These are phyloP conservation scores for Pangasius krempfi DNA, from an alignment of 2,797 vertebrate species.

Conservation along the genomic window DNA sequence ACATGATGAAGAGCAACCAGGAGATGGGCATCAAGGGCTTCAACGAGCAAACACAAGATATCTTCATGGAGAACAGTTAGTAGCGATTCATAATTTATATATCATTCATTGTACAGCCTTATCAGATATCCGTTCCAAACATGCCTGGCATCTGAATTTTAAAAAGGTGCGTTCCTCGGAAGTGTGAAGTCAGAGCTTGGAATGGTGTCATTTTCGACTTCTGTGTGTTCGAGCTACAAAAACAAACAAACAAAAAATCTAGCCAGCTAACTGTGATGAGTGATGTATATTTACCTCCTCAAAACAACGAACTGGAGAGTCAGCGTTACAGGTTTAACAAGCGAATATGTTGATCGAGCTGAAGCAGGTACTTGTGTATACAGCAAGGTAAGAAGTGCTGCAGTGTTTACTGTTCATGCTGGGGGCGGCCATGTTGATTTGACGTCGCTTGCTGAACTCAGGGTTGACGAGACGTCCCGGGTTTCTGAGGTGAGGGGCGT, in stretches of 20 bases:
- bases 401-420: too few species aligned
- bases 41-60: constrained; percentile 69
- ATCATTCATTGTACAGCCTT: not conserved
- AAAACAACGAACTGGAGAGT: too few species aligned
- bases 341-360: too few species aligned
- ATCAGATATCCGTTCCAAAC: not conserved
- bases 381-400: not conserved
- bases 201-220: not conserved
- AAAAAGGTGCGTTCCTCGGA: not conserved
- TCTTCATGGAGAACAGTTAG: constrained; percentile 90
- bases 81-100: not conserved
- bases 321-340: not conserved
- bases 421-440: not conserved
- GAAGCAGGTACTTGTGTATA: too few species aligned
- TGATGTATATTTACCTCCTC: too few species aligned
- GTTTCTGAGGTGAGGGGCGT: not conserved
- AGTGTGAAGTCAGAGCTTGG: not conserved
- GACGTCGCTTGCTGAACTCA: not conserved
- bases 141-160: too few species aligned
- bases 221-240: not conserved
- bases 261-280: too few species aligned
- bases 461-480: not conserved
- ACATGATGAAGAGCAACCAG: constrained; percentile 86
- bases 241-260: too few species aligned
- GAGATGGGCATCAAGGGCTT: constrained; percentile 68